These are phyloP conservation scores for Craterocephalus amniculus DNA, from an alignment of 2,797 vertebrate species.

Conservation along the genomic window DNA sequence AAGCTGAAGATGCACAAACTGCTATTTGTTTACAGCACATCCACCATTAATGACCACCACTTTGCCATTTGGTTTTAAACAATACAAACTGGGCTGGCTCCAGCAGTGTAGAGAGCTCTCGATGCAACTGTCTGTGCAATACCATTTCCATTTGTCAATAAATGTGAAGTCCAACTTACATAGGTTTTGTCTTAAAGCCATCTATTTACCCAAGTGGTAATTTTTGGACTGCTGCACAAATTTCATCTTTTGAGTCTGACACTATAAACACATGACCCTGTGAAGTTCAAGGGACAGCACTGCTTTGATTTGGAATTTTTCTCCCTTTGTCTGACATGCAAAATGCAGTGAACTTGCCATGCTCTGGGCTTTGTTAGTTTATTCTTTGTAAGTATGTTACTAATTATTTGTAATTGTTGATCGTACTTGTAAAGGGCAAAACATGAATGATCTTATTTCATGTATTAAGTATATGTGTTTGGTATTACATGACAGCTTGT, in stretches of 20 bases:
- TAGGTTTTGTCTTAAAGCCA: constrained; percentile 70
- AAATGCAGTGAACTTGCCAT: constrained; percentile 51
- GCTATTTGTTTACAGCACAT: constrained; percentile 67
- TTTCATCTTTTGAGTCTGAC: constrained; percentile 54
- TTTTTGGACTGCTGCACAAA: constrained; percentile 58
- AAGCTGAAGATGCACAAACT: constrained; percentile 56
- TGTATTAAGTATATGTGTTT: constrained; percentile 59
- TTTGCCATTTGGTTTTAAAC: constrained; percentile 62
- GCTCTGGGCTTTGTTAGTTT: constrained; percentile 51
- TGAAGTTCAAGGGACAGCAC: constrained; percentile 68
- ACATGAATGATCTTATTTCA: constrained; percentile 63
- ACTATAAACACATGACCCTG: constrained; percentile 55
- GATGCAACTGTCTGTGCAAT: constrained; percentile 68
- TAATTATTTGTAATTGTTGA: constrained; percentile 74
- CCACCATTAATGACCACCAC: constrained; percentile 34
- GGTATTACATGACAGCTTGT: constrained; percentile 46
- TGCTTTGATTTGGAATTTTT: constrained; percentile 16
- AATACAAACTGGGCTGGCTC: constrained; percentile 77
- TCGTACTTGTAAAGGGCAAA: constrained; percentile 66
- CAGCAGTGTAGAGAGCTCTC: constrained; percentile 67
- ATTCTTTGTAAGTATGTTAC: constrained; percentile 66
- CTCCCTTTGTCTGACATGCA: constrained; percentile 38
- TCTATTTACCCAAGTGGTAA: constrained; percentile 58
- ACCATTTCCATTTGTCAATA: constrained; percentile 64
- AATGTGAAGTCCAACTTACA: constrained; percentile 59